phyloP scores from a whole-genome alignment of 2,113 vertebrate genomes.

The Cyprinodon variegatus region DNA sequence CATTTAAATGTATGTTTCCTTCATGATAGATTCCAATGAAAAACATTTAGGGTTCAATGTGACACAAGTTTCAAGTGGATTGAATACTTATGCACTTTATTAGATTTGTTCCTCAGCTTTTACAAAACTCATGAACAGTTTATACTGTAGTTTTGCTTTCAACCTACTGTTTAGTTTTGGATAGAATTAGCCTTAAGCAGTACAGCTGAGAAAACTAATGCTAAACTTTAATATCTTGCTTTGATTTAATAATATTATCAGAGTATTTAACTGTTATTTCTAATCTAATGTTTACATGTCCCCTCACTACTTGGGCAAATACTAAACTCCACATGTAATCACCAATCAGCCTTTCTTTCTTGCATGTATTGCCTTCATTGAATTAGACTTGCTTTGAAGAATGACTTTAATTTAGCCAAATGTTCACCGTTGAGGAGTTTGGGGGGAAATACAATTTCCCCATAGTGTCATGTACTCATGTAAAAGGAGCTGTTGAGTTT shows the following conservation, averaged over 20 bases:
- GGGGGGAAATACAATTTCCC: slow-evolving; percentile 70
- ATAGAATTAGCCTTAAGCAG: slow-evolving; percentile 24
- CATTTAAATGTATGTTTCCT: too few species aligned
- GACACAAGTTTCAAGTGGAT: too few species aligned
- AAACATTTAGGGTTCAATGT: too few species aligned
- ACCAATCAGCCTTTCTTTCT: slow-evolving; percentile 67
- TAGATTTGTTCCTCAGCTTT: too few species aligned
- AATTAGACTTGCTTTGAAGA: slow-evolving; percentile 71
- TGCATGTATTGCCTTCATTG: slow-evolving; percentile 68
- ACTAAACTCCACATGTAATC: slow-evolving; percentile 51
- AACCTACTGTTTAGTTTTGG: slow-evolving; percentile 16
- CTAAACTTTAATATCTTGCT: slow-evolving; percentile 23
- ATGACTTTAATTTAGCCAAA: slow-evolving; percentile 81
- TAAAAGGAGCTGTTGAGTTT: slow-evolving; percentile 73
- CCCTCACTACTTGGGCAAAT: slow-evolving; percentile 21
- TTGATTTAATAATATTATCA: neutral
- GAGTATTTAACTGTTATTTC: neutral
- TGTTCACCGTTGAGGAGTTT: slow-evolving; percentile 45
- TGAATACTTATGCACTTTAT: neutral
- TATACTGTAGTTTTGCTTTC: slow-evolving; percentile 11
- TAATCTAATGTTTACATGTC: neutral
- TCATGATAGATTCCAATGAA: too few species aligned
- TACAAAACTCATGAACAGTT: neutral
- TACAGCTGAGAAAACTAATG: slow-evolving; percentile 38
- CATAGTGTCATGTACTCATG: slow-evolving; percentile 75